These are phyloP conservation scores for Anoplolepis gracilipes DNA, from an alignment of 1,140 invertebrate genomes.

Conservation along the genomic window DNA sequence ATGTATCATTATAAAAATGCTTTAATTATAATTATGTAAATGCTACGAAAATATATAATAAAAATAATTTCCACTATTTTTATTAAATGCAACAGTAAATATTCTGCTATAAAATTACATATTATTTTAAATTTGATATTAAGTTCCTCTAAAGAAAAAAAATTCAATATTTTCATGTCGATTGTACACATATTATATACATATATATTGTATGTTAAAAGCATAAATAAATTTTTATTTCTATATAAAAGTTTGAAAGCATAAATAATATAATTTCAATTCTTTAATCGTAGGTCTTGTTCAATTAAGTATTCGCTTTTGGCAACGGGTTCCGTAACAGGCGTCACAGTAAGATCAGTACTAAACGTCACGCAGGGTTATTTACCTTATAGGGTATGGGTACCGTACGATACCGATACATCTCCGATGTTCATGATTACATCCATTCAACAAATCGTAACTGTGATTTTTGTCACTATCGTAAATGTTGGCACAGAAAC, in stretches of 20 bases:
- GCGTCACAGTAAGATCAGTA: not conserved
- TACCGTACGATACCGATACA: conserved; percentile 36
- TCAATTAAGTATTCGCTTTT: conserved; percentile 16
- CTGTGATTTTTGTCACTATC: conserved; percentile 5
- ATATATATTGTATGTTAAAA: not conserved
- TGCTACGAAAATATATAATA: not conserved
- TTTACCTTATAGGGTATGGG: conserved; percentile 44
- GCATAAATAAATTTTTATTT: not conserved
- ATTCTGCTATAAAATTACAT: no score
- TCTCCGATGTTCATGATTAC: not conserved
- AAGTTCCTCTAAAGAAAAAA: no score
- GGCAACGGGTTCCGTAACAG: not conserved
- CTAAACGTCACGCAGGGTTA: not conserved
- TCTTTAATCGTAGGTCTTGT: not conserved
- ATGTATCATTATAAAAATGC: not conserved
- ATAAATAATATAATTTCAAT: not conserved
- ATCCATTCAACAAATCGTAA: conserved; percentile 29
- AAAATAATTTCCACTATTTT: no score
- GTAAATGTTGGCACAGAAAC: conserved; percentile 49
- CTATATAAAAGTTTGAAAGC: not conserved
- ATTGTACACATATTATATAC: not conserved
- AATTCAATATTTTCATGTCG: not conserved
- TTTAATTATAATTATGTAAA: not conserved
- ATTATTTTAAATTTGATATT: no score
- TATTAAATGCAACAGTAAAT: no score